Base-by-base conservation (phyloP, 2,888 invertebrate species). In the Atrina japonica region DNA sequence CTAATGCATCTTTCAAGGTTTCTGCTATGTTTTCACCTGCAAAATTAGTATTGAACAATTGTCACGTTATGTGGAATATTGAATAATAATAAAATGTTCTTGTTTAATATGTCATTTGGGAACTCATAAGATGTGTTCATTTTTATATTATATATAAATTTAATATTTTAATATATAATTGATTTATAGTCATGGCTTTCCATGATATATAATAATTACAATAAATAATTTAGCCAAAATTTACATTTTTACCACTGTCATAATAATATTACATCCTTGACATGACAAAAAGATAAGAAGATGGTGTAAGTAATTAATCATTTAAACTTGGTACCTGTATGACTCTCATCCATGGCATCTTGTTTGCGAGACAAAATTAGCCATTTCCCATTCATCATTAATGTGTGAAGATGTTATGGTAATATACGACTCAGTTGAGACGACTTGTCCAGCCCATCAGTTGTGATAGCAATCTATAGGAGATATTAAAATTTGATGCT, bases 401-500 rank as follows among this genome's bases (percentile, higher is more conserved):
- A 35, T 61, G n/a, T 61, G 41, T n/a, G 35, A 21, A 14, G 43
- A 49, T n/a, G 61, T 61, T 18, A 61, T 29, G 9, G 61, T 61
- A 11, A 61, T 27, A 30, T 61, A 61, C 14, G 49, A 61, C 25
- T 45, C 60, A 25, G 61, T 61, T 7, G 43, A 23, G 18, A n/a
- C 61, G 29, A 11, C 49, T 49, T 18, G 49, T 50, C 63, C 63
- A 63, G n/a, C 63, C n/a, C 50, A 63, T 50, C 63, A 50, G 63
- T 63, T 16, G 63, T 63, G 11, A 63, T 18, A n/a, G 63, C 63
- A 35, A 63, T 49, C 63, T 50, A n/a, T n/a, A n/a, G n/a, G n/a
- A n/a, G n/a, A n/a, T n/a, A n/a, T n/a, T n/a, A n/a, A n/a, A n/a
- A n/a, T n/a, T n/a, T n/a, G n/a, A n/a, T n/a, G n/a, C 29, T 45